Evolutionary conservation across 2,797 vertebrate species (phyloP).

Genomic region (Hafferia zeledoni): DNA sequence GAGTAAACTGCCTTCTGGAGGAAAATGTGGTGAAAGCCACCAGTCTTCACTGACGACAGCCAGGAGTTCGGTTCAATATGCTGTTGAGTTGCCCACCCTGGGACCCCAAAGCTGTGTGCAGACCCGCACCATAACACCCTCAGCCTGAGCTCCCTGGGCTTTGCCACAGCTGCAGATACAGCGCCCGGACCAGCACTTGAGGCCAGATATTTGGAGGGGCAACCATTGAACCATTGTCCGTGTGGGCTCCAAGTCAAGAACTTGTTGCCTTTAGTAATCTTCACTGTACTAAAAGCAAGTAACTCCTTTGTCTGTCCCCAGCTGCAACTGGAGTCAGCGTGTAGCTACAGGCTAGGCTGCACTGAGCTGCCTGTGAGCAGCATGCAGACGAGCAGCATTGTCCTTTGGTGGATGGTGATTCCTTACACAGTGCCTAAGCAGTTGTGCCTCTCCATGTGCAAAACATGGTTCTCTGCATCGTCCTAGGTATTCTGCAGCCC

Average conservation of each 20-base stretch:
- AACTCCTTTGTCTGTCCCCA: not conserved
- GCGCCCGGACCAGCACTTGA: fast-evolving
- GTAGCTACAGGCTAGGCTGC: not conserved
- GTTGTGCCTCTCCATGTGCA: not conserved
- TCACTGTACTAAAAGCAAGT: not conserved
- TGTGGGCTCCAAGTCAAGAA: fast-evolving
- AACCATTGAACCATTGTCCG: fast-evolving
- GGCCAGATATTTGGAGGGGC: not conserved
- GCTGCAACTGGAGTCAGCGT: not conserved
- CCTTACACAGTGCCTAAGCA: fast-evolving
- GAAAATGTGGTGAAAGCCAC: not conserved
- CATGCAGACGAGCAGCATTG: fast-evolving
- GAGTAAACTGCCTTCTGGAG: not conserved
- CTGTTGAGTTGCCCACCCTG: not conserved
- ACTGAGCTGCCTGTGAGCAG: not conserved
- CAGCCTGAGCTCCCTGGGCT: not conserved
- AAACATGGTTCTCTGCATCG: not conserved
- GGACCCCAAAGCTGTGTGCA: fast-evolving
- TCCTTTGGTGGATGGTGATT: not conserved
- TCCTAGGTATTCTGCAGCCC: not conserved
- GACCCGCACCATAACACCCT: fast-evolving
- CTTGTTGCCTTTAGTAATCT: not conserved
- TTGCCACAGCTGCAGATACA: not conserved
- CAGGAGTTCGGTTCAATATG: fast-evolving
- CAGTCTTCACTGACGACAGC: not conserved